Evolutionary conservation across 30 jellyfish, hydroid and myxozoan genomes (phyloP).

Genomic region (Hydra vulgaris): DNA sequence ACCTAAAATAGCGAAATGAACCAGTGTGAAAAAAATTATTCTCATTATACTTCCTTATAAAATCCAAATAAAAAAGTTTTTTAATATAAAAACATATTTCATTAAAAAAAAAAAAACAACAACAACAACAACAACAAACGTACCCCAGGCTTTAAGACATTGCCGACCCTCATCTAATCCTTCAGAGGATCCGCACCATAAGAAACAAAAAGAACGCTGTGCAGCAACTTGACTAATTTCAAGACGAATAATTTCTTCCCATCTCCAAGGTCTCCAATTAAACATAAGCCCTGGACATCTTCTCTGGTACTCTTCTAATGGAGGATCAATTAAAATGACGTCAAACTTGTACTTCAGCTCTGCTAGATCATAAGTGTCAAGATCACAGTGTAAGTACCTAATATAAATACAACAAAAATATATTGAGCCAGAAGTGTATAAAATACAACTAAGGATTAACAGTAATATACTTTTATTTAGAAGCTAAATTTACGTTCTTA

Average conservation of each 20-base stretch:
- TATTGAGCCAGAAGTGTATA: too few species aligned
- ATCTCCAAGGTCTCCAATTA: conserved; percentile 92
- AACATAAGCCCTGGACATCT: conserved; percentile 90
- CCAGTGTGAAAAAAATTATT: too few species aligned
- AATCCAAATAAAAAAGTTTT: too few species aligned
- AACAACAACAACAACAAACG: background rate
- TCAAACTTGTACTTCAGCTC: conserved; percentile 79
- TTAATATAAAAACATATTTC: too few species aligned
- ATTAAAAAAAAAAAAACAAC: background rate
- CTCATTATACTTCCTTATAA: too few species aligned
- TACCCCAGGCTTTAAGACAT: conserved; percentile 94
- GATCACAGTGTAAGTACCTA: conserved; percentile 87
- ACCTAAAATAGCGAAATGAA: conserved; percentile 29
- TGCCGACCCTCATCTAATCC: conserved; percentile 93
- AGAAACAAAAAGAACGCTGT: conserved; percentile 80
- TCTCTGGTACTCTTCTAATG: conserved; percentile 89
- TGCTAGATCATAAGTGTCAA: conserved; percentile 64
- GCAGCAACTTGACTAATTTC: conserved; percentile 92
- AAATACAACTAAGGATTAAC: too few species aligned
- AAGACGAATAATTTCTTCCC: conserved; percentile 95
- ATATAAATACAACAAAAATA: too few species aligned
- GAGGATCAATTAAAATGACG: conserved; percentile 92
- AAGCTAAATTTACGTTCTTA: too few species aligned
- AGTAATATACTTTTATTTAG: too few species aligned
- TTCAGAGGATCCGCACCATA: conserved; percentile 99